Conservation (phyloP, 2,797 vertebrate genomes). For the Sardinella longiceps region DNA sequence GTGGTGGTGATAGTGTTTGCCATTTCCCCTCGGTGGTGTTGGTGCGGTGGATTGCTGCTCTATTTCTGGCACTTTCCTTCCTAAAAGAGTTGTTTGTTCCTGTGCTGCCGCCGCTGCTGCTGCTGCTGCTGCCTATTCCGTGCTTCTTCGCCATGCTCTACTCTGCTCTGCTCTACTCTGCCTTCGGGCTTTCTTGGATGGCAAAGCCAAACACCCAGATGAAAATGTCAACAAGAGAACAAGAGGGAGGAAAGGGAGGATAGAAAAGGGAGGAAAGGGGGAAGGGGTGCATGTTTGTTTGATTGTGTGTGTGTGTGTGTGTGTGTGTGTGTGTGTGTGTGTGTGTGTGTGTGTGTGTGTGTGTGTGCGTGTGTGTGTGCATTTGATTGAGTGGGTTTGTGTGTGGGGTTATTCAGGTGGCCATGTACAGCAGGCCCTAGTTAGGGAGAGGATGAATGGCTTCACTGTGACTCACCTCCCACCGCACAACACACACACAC, state of each 20-base stretch:
- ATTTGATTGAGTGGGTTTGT: too few relatives aligned
- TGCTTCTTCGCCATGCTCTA: neutral
- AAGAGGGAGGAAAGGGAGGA: conserved; percentile 43
- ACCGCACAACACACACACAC: neutral
- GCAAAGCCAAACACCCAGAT: conserved; percentile 34
- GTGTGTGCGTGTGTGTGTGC: too few relatives aligned
- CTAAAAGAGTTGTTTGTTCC: conserved; percentile 17
- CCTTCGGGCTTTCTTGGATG: neutral
- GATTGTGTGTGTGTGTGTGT: too few relatives aligned
- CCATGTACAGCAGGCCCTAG: conserved; percentile 1
- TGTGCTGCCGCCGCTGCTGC: too few relatives aligned
- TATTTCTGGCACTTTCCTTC: neutral
- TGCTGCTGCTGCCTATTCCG: neutral
- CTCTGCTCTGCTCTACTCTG: neutral
- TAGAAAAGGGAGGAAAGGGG: neutral
- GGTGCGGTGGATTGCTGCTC: neutral
- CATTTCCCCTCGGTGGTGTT: neutral
- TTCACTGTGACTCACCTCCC: neutral
- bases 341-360: too few relatives aligned
- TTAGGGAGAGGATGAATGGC: conserved; percentile 16
- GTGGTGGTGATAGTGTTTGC: too few relatives aligned
- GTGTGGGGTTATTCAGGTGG: neutral
- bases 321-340: too few relatives aligned
- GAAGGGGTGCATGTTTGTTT: neutral
- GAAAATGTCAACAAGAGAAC: conserved; percentile 59